phyloP scores from a whole-genome alignment of 1,140 invertebrate genomes.

The Prorops nasuta region DNA sequence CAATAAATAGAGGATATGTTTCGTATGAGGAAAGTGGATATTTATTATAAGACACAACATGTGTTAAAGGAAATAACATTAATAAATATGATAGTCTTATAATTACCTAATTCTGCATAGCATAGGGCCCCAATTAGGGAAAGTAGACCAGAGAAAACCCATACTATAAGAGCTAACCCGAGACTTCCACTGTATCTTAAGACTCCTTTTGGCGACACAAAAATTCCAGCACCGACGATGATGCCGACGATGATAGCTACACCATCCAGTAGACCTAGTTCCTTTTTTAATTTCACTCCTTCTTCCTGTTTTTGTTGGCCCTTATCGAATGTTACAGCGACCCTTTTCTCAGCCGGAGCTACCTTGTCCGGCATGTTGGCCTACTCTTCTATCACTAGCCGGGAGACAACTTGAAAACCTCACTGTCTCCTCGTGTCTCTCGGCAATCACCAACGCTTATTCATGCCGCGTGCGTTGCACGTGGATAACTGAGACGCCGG shows the following conservation, averaged over 20 bases:
- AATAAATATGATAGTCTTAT: too few species aligned
- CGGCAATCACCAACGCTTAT: too few species aligned
- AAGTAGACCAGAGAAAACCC: slow-evolving; percentile 82
- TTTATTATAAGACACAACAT: too few species aligned
- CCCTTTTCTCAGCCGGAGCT: slow-evolving; percentile 21
- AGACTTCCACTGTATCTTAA: slow-evolving; percentile 83
- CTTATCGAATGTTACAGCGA: neutral
- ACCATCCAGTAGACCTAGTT: slow-evolving; percentile 80
- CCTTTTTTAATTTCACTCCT: slow-evolving; percentile 73
- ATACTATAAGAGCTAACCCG: slow-evolving; percentile 83
- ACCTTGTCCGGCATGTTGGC: slow-evolving; percentile 27
- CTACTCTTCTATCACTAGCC: too few species aligned
- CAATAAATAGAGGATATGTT: too few species aligned
- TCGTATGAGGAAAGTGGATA: too few species aligned
- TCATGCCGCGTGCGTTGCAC: too few species aligned
- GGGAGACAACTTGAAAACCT: too few species aligned
- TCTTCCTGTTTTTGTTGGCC: slow-evolving; percentile 31
- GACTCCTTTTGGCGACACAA: slow-evolving; percentile 95
- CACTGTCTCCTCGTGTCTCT: too few species aligned
- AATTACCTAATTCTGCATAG: slow-evolving; percentile 87
- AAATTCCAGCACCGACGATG: slow-evolving; percentile 91
- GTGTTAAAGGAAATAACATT: too few species aligned
- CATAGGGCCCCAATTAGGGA: slow-evolving; percentile 89
- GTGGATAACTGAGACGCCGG: too few species aligned
- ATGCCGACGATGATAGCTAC: slow-evolving; percentile 86